Evolutionary conservation across 2,113 vertebrate species (phyloP).

Genomic region (Hippotragus niger): DNA sequence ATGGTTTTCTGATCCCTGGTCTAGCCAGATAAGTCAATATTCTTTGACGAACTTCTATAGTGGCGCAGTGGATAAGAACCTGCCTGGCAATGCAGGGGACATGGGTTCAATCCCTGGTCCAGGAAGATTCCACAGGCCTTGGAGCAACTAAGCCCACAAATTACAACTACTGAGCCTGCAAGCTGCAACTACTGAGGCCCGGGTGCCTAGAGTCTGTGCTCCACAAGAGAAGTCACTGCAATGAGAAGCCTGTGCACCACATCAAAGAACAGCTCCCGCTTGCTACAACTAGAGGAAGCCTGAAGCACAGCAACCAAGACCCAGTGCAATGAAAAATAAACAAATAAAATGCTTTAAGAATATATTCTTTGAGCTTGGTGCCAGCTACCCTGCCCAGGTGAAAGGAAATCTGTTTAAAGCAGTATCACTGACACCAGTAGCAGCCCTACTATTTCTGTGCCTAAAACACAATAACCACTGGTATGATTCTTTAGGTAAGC

Average conservation of each 20-base stretch:
- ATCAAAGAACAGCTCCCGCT: not conserved
- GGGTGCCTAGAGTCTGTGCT: not conserved
- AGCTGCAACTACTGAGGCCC: not conserved
- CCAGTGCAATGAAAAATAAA: not conserved
- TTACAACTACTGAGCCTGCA: not conserved
- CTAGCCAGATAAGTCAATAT: not conserved
- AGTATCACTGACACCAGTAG: not conserved
- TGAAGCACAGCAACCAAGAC: not conserved
- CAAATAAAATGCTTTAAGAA: not conserved
- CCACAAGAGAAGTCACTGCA: not conserved
- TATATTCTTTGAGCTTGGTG: not conserved
- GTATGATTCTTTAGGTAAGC: not conserved
- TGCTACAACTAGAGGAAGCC: not conserved
- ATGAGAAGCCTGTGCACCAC: not conserved
- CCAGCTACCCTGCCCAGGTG: not conserved
- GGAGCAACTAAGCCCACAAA: not conserved
- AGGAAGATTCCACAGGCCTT: not conserved
- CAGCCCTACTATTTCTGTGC: not conserved
- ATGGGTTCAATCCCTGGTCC: not conserved
- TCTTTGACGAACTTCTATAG: not conserved
- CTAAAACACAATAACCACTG: not conserved
- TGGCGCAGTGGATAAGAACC: not conserved
- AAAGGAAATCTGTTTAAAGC: constrained; percentile 35
- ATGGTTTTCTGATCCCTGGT: not conserved
- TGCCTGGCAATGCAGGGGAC: not conserved